These are phyloP conservation scores for Hermaeophaga mercurialis DNA, from an alignment of 2,888 invertebrate species.

Conservation along the genomic window DNA sequence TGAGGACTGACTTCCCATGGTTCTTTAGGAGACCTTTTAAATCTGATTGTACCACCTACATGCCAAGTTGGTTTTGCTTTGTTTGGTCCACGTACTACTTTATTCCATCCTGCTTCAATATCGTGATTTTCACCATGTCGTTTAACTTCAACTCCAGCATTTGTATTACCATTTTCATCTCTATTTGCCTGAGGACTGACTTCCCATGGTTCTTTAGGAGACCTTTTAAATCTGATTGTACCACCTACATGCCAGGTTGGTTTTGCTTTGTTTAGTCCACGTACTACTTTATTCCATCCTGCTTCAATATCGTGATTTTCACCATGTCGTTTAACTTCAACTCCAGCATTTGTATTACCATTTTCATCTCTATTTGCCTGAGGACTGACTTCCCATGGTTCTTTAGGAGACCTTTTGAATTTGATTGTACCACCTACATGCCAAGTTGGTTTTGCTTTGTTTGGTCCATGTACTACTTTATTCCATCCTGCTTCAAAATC, in stretches of 20 bases:
- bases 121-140: conserved; percentile 32
- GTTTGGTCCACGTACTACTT: conserved; percentile 31
- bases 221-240: conserved; percentile 19
- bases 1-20: conserved; percentile 31
- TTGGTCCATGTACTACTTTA: too few species aligned
- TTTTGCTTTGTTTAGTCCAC: conserved; percentile 32
- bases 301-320: conserved; percentile 31
- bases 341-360: conserved; percentile 29
- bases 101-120: conserved; percentile 33
- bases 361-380: conserved; percentile 20
- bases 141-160: conserved; percentile 26
- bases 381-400: conserved; percentile 30
- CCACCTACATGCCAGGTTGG: conserved; percentile 35
- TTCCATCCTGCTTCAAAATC: too few species aligned
- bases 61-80: conserved; percentile 34
- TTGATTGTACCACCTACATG: not conserved
- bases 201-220: conserved; percentile 21
- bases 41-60: conserved; percentile 32
- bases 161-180: conserved; percentile 32
- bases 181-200: conserved; percentile 25
- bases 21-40: conserved; percentile 1
- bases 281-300: conserved; percentile 32
- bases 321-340: conserved; percentile 32
- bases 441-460: too few species aligned
- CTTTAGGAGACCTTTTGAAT: not conserved